Conservation (phyloP, 2,888 invertebrate species). For the Lasioglossum oenotherae region DNA sequence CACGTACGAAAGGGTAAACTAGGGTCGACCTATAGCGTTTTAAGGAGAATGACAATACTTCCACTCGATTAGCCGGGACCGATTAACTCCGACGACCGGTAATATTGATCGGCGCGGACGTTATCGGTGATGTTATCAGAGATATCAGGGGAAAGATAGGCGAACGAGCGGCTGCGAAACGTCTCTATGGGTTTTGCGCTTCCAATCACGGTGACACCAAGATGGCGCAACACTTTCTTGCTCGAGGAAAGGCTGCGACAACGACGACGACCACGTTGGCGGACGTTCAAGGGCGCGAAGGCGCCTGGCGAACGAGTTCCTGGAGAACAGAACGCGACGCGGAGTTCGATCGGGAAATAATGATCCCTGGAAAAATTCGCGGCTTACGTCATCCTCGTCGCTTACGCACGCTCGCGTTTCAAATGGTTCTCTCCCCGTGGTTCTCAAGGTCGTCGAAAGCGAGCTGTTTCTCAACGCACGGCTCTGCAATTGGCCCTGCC, state of each 20-base stretch:
- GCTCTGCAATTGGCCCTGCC: not conserved
- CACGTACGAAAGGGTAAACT: not conserved
- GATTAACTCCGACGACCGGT: not conserved
- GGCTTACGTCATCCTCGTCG: not conserved
- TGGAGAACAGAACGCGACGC: not conserved
- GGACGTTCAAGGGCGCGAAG: constrained; percentile 62
- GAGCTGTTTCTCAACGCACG: constrained; percentile 24
- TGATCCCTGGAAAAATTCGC: not conserved
- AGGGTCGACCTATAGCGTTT: not conserved
- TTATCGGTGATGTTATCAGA: not conserved
- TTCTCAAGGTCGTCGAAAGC: constrained; percentile 50
- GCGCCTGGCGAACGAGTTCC: constrained; percentile 41
- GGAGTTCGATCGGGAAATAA: not conserved
- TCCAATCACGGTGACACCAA: constrained; percentile 34
- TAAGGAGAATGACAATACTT: not conserved
- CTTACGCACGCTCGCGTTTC: constrained; percentile 9
- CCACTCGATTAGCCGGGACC: constrained; percentile 5
- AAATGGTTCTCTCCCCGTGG: constrained; percentile 9
- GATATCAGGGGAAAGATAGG: not conserved
- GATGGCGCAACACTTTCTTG: constrained; percentile 54
- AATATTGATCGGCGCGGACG: not conserved
- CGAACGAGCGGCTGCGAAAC: constrained; percentile 8
- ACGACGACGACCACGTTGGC: constrained; percentile 43
- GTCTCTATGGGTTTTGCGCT: constrained; percentile 14
- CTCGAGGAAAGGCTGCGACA: constrained; percentile 32